Evolutionary conservation across 2,888 invertebrate species (phyloP), one percentile per base, ranked within the genome.

Genomic region (Rambutsinella grinnellia): DNA sequence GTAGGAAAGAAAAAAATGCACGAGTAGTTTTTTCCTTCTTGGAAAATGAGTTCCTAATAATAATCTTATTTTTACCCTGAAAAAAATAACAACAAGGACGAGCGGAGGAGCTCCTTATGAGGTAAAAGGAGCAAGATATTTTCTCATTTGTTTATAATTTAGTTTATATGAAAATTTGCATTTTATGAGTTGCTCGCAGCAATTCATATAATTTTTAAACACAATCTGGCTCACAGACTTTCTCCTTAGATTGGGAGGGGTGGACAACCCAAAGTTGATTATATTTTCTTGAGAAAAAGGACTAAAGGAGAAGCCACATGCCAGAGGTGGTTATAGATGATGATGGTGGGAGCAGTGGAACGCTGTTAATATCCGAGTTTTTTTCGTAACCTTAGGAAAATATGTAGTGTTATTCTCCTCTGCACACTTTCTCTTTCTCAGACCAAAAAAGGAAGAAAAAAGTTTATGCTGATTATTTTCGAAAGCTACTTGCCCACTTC

Each of bases 401-500:
- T n/a, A n/a, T n/a, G n/a, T n/a, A n/a, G n/a, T n/a, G n/a, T n/a
- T n/a, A n/a, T n/a, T n/a, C n/a, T 36, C 36, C 36, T 36, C 36
- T 5, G 13, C 36, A 8, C 36, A 13, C 36, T 36, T 5, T 36
- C n/a, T n/a, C n/a, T n/a, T n/a, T n/a, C n/a, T n/a, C n/a, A 36
- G 36, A 5, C 36, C 6, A 13, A 36, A 13, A 36, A 36, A 36
- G 36, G 36, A 13, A 36, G 36, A 36, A 36, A 60, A 27, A 60
- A 61, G 49, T 67, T 67, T 67, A 67, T 58, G 67, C 51, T 67
- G 67, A 67, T 67, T 67, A 67, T 67, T 67, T 67, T 46, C 58
- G 27, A 47, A 57, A 24, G 66, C 19, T 53, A 19, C 17, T 21
- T 53, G 36, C 13, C 13, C 36, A 36, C 6, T 36, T 13, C 36